phyloP scores from a whole-genome alignment of 2,113 vertebrate genomes.

The Pteruthius melanotis region DNA sequence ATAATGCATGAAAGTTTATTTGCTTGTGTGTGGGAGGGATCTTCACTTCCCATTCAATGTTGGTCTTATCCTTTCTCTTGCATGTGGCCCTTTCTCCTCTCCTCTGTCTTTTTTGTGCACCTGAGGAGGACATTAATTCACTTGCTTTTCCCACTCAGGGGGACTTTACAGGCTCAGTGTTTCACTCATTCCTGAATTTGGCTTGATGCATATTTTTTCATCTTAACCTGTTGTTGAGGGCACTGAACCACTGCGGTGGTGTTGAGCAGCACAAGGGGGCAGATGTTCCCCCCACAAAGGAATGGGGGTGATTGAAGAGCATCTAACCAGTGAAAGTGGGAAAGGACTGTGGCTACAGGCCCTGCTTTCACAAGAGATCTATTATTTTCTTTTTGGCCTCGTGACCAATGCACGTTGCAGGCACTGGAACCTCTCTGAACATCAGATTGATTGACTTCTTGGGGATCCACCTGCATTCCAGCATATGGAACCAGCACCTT shows the following conservation, averaged over 20 bases:
- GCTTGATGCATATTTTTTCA: background rate
- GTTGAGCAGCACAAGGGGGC: background rate
- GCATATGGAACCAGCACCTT: background rate
- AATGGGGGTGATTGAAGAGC: accelerated
- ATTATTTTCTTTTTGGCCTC: background rate
- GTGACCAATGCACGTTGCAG: background rate
- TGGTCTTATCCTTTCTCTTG: background rate
- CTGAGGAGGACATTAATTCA: background rate
- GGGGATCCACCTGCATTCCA: background rate
- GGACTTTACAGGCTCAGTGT: background rate
- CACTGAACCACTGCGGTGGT: background rate
- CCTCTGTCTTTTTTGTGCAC: background rate
- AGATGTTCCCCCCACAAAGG: background rate
- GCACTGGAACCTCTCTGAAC: background rate
- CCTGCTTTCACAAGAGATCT: background rate
- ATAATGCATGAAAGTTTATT: conserved; percentile 21
- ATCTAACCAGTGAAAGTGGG: background rate
- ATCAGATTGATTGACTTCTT: background rate
- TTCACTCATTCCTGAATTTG: background rate
- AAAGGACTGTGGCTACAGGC: background rate
- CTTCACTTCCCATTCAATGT: background rate
- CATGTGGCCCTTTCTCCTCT: background rate
- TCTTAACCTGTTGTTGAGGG: background rate
- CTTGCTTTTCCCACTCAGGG: background rate
- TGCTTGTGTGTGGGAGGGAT: background rate